Evolutionary conservation across 2,797 vertebrate genomes (phyloP), one percentile per base, ranked within the genome.

Genomic region (Semotilus atromaculatus): DNA sequence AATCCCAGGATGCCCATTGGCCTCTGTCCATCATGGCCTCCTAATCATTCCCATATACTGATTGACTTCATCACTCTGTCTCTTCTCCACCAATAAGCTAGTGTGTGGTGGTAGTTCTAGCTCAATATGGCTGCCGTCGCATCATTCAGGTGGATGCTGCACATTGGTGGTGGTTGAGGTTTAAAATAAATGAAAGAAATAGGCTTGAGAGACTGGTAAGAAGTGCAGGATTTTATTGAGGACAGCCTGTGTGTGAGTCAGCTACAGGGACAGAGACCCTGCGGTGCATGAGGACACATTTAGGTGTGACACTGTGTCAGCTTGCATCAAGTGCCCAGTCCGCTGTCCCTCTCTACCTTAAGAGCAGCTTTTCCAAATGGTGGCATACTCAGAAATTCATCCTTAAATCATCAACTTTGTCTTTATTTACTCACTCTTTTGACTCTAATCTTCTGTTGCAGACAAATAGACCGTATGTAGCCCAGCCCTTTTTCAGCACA

Each of bases 251-350:
- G 58, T 38, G 77, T 68, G 80, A 73, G 62, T 85, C 84, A 72
- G 23, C 29, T 60, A 71, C 36, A 70, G 9, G 18, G 48, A 73
- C 34, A 55, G 66, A 53, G 68, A 48, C 67, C 79, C 62, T 77
- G 64, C 58, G 53, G 85, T 5, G 80, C 55, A 86, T 51, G 80
- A 72, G 73, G 80, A 68, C 80, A 82, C 85, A 78, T 77, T 77
- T 77, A 81, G 34, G 64, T 68, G 64, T 71, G 79, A 81, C 62
- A 68, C 53, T 38, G 51, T 77, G 80, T 82, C 64, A 86, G 80
- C 64, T 74, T 62, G 79, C 51, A 81, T 36, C 70, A 68, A 80
- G 26, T 7, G 14, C 7, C 29, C 14, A 64, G 62, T 14, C 16
- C 29, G 6, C 80, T 62, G 85, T 71, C 51, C 62, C 62, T 36